A percentile compares a stretch with the other conserved stretches of the same genome.
These are phyloP conservation scores for Enteromius fasciolatus DNA, from an alignment of 2,797 vertebrate species.

Conservation along the genomic window DNA sequence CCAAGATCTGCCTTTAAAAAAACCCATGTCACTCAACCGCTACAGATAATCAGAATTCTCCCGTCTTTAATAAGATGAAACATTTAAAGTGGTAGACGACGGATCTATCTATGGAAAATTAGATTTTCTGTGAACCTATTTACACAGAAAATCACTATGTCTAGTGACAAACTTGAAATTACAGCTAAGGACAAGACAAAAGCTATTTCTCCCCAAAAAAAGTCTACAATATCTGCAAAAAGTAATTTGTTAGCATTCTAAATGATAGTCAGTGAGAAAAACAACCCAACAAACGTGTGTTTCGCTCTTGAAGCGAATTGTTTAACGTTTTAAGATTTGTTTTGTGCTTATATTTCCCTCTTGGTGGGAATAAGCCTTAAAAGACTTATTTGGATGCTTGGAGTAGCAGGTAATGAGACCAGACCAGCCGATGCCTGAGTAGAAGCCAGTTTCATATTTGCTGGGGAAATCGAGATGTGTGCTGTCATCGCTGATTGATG, in stretches of 20 bases:
- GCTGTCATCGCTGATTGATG: conserved; percentile 68
- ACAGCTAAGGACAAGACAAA: neutral
- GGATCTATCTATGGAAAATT: too few relatives aligned
- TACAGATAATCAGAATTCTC: neutral
- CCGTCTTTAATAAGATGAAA: neutral
- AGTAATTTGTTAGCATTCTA: neutral
- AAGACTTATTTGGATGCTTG: conserved; percentile 28
- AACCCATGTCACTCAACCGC: too few relatives aligned
- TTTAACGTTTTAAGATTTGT: neutral
- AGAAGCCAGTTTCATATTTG: conserved; percentile 25
- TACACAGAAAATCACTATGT: too few relatives aligned
- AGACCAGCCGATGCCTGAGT: neutral
- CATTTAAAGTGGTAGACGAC: neutral
- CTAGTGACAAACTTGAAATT: neutral
- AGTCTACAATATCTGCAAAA: neutral
- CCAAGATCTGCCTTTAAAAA: too few relatives aligned
- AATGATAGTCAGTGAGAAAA: neutral
- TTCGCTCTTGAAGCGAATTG: neutral
- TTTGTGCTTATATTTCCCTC: conserved; percentile 7
- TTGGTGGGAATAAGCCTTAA: conserved; percentile 6
- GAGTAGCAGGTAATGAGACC: conserved; percentile 25
- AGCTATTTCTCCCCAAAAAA: neutral
- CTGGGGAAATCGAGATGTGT: neutral
- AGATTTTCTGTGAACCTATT: too few relatives aligned
- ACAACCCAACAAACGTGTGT: neutral